Percentiles rank a stretch among this genome's conserved stretches.
These are phyloP conservation scores for Enteromius viviparus DNA, from an alignment of 2,797 vertebrate species.

Conservation along the genomic window DNA sequence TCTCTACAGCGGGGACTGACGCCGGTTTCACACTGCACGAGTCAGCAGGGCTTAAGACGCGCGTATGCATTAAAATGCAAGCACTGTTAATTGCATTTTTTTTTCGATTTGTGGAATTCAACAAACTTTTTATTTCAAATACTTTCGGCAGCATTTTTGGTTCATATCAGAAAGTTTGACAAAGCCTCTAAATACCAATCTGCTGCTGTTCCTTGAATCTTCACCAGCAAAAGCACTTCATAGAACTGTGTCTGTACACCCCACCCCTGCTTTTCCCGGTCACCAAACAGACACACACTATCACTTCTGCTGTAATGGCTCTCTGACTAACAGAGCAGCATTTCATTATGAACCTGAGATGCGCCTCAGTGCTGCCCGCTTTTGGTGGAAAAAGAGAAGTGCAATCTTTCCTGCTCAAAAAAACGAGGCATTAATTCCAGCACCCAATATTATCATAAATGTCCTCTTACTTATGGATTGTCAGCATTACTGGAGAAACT, in stretches of 20 bases:
- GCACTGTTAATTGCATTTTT: too few species aligned
- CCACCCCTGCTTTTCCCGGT: not conserved
- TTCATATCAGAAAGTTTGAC: not conserved
- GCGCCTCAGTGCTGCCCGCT: constrained; percentile 36
- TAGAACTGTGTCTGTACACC: not conserved
- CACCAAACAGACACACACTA: constrained; percentile 11
- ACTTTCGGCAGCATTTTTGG: too few species aligned
- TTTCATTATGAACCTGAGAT: not conserved
- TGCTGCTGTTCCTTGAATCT: not conserved
- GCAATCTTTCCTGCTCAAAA: not conserved
- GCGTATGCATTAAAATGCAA: too few species aligned
- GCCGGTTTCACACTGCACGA: too few species aligned
- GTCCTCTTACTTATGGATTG: not conserved
- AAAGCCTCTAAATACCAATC: constrained; percentile 6
- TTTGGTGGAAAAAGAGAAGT: constrained; percentile 40
- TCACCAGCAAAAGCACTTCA: constrained; percentile 34
- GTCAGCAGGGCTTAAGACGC: too few species aligned
- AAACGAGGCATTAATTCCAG: not conserved
- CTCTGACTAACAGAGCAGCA: constrained; percentile 50
- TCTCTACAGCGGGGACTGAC: too few species aligned
- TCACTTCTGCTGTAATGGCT: constrained; percentile 50
- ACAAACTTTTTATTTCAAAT: too few species aligned
- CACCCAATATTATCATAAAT: not conserved
- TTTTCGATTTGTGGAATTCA: too few species aligned
- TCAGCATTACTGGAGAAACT: not conserved